Percentiles rank a stretch among this genome's conserved stretches.
phyloP scores from a whole-genome alignment of 2,797 vertebrate genomes.

The Sebastes taczanowskii region DNA sequence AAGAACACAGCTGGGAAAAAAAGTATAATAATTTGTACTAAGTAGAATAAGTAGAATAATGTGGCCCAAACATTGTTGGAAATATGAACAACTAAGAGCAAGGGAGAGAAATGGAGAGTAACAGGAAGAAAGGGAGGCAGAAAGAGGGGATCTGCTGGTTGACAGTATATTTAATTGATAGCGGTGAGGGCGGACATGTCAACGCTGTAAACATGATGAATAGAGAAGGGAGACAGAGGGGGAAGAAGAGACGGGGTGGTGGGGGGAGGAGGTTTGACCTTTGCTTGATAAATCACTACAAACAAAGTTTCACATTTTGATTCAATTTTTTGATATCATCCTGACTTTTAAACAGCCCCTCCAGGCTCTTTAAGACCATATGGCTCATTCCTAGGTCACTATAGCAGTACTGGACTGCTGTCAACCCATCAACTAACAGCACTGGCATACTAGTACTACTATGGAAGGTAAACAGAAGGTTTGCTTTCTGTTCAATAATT shows the following conservation, averaged over 20 bases:
- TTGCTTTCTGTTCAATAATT: background rate
- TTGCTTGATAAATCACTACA: slow-evolving; percentile 34
- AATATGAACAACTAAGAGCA: background rate
- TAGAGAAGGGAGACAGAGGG: slow-evolving; percentile 22
- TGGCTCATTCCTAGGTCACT: background rate
- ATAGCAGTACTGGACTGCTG: background rate
- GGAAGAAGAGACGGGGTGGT: background rate
- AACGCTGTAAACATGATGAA: slow-evolving; percentile 52
- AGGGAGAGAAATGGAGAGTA: background rate
- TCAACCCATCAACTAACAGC: background rate
- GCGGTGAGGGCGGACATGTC: slow-evolving; percentile 34
- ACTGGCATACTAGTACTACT: background rate
- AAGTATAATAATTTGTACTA: no score
- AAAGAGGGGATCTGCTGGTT: slow-evolving; percentile 1
- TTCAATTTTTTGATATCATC: slow-evolving; percentile 7
- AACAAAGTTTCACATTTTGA: slow-evolving; percentile 21
- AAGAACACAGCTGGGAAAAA: background rate
- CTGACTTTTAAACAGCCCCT: background rate
- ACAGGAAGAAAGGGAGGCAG: background rate
- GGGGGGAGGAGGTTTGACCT: slow-evolving; percentile 27
- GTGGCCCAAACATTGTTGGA: background rate
- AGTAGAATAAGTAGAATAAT: no score
- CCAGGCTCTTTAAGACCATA: background rate
- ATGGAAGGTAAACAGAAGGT: background rate
- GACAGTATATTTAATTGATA: slow-evolving; percentile 58